phyloP scores from a whole-genome alignment of 2,888 invertebrate species.

The Invenusta paracnida region DNA sequence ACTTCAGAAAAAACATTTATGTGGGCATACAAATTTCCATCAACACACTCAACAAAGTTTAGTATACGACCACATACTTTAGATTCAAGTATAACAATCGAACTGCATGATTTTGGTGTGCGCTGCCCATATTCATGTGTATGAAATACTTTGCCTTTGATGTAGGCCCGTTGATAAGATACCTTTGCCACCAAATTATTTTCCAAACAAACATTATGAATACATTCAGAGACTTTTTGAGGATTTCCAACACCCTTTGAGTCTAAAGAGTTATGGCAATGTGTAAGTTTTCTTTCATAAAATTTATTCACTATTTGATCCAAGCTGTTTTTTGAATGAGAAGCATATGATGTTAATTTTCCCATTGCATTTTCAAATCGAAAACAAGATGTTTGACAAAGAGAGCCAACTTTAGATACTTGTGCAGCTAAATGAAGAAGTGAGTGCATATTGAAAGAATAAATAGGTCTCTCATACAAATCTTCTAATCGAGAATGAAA shows the following conservation, averaged over 20 bases:
- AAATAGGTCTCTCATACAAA: neutral
- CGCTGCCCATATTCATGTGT: neutral
- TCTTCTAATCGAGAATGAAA: neutral
- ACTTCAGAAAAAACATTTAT: too few relatives aligned
- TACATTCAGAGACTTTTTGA: neutral
- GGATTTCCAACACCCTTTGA: neutral
- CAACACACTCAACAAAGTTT: neutral
- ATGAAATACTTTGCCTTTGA: too few relatives aligned
- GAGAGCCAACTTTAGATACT: too few relatives aligned
- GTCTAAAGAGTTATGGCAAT: neutral
- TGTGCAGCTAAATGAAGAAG: neutral
- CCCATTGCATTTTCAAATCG: neutral
- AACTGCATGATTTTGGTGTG: neutral
- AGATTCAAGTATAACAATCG: neutral
- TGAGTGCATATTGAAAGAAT: neutral
- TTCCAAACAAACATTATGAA: neutral
- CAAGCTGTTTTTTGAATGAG: neutral
- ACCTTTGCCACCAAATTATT: neutral
- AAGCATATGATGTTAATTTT: neutral
- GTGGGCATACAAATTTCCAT: neutral
- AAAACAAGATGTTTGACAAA: neutral
- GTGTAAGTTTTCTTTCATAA: neutral
- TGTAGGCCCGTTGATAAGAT: neutral
- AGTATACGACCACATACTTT: neutral
- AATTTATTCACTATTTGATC: neutral